Evolutionary conservation across 2,888 invertebrate species (phyloP).

Genomic region (Tupiocoris notatus): DNA sequence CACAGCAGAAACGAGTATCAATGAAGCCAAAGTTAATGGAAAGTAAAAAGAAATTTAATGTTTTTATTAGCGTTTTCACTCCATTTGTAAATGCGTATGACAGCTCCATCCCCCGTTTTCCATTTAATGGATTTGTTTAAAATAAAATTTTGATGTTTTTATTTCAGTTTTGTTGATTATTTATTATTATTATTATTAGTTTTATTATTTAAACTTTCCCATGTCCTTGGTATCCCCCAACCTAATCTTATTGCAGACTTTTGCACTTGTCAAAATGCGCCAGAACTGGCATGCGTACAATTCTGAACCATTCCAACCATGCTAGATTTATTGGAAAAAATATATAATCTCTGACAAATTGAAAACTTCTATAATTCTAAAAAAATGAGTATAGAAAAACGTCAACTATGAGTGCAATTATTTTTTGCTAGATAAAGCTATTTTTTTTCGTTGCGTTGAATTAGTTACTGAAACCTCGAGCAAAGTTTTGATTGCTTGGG

Average conservation of each 20-base stretch:
- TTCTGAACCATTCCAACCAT: no score
- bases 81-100: not conserved
- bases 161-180: not conserved
- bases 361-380: no score
- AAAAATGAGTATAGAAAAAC: no score
- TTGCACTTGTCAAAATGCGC: no score
- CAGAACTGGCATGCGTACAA: no score
- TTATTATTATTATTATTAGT: not conserved
- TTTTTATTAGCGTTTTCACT: not conserved
- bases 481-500: no score
- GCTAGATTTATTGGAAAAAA: no score
- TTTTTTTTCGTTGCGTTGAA: no score
- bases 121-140: not conserved
- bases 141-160: not conserved
- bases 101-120: not conserved
- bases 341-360: no score
- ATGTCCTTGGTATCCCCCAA: not conserved
- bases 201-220: not conserved
- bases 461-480: no score
- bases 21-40: constrained; percentile 50
- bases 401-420: no score
- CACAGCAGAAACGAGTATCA: constrained; percentile 47
- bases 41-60: constrained; percentile 42
- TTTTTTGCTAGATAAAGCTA: no score
- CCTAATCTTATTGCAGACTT: not conserved